Conservation (phyloP, 2,888 invertebrate genomes). For the Acanthosepion pharaonis region DNA sequence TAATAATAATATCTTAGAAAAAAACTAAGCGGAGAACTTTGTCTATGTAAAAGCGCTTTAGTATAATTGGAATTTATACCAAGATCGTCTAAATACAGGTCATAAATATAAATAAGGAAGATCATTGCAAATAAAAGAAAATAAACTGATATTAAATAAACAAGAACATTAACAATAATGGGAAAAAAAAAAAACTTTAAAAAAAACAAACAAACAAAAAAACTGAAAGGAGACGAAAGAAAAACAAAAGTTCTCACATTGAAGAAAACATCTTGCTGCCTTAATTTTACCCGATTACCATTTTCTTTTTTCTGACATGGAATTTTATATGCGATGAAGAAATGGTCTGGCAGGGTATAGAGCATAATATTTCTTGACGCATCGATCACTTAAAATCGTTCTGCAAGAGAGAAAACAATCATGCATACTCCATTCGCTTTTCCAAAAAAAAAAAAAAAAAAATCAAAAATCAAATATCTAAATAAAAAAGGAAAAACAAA, state of each 20-base stretch:
- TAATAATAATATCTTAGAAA: too few species aligned
- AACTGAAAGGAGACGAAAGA: too few species aligned
- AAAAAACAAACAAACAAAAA: background rate
- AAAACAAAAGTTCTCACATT: background rate
- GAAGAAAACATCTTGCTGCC: too few species aligned
- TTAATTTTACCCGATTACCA: background rate
- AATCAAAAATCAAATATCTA: too few species aligned
- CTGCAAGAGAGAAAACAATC: background rate
- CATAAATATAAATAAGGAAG: too few species aligned
- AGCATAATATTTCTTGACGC: background rate
- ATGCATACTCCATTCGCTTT: background rate
- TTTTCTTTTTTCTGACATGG: background rate
- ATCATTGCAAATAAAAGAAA: background rate
- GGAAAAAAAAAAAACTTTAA: background rate
- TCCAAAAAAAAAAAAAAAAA: background rate
- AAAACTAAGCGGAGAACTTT: too few species aligned
- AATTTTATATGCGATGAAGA: background rate
- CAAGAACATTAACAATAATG: background rate
- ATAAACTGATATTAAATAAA: background rate
- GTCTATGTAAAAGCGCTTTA: too few species aligned
- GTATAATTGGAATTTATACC: too few species aligned
- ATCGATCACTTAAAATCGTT: background rate
- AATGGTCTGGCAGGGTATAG: background rate
- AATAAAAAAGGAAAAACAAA: too few species aligned
- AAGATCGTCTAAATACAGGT: too few species aligned